Base-by-base conservation (phyloP, 2,113 vertebrate genomes). In the Macrotus californicus region DNA sequence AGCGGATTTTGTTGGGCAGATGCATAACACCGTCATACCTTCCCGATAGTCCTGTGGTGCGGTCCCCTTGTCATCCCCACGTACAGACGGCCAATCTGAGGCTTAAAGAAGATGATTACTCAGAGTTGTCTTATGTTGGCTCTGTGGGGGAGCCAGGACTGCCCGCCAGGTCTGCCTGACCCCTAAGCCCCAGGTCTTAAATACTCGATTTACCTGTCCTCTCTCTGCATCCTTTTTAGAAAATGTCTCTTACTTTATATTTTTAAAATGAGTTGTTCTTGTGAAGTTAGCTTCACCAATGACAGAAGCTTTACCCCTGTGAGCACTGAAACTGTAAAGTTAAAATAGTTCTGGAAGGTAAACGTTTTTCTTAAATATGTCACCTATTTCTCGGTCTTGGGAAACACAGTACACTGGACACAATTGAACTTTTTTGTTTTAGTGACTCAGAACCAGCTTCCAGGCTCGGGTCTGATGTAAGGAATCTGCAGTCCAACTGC, bases 311-410 rank as follows among this genome's bases (percentile, higher is more conserved):
- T 72, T 89, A 76, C 56, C 96, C 50, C 75, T 90, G 7, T 26
- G 52, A 70, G 34, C 52, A 76, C 10, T 22, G 31, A 84, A 80
- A 83, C 11, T 70, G 4, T 43, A 89, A 89, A 66, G 36, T 39
- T 77, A 64, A 81, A 93, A 96, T 56, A 19, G 10, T 92, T 92
- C 89, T 89, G 39, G 70, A 93, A 85, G 66, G 16, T 87, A 26
- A 64, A 91, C 21, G 29, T 83, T 39, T 94, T 64, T 29, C 22
- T 75, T 29, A 34, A 88, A 50, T 84, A 21, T 7, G 29, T 79
- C 31, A 26, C 54, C 39, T 52, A 19, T 11, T 72, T 93, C 29
- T 92, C 48, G 50, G 66, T 85, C 66, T 89, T 82, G 72, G 91
- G 46, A 89, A 83, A 84, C 36, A 75, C 26, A 52, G 59, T n/a